Percentiles rank a stretch among this genome's conserved stretches.
These are phyloP conservation scores for Nerophis lumbriciformis DNA, from an alignment of 2,113 vertebrate genomes.

Conservation along the genomic window DNA sequence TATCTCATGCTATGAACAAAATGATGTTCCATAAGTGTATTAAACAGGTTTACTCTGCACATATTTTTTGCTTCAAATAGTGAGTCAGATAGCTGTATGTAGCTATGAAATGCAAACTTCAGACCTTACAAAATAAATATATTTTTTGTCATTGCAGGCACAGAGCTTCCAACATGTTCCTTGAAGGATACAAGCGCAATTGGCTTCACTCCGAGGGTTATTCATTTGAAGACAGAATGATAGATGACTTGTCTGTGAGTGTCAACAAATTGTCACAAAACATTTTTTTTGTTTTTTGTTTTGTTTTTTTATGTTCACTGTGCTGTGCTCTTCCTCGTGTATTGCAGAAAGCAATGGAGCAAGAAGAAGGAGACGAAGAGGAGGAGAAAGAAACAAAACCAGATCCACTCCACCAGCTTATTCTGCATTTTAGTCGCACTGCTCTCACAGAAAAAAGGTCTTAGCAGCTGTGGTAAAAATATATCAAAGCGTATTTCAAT, in stretches of 20 bases:
- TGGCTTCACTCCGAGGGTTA: conserved; percentile 86
- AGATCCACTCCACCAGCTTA: conserved; percentile 89
- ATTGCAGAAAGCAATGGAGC: conserved; percentile 75
- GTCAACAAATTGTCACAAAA: neutral
- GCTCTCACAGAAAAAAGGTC: conserved; percentile 91
- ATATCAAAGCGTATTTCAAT: neutral
- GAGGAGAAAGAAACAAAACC: conserved; percentile 83
- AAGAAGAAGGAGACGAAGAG: conserved; percentile 83
- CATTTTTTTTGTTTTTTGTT: neutral
- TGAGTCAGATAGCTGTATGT: no score
- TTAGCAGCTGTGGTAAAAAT: neutral
- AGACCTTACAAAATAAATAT: neutral
- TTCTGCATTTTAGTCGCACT: conserved; percentile 90
- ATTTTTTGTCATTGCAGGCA: conserved; percentile 69
- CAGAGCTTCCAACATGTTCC: conserved; percentile 90
- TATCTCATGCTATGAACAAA: no score
- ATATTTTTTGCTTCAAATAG: no score
- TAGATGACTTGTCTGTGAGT: conserved; percentile 88
- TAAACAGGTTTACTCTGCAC: no score
- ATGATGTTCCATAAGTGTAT: no score
- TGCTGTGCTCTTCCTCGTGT: neutral
- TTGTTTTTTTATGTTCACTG: neutral
- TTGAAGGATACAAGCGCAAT: conserved; percentile 82
- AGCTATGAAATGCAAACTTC: no score
- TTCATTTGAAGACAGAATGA: conserved; percentile 91